phyloP scores from a whole-genome alignment of 2,113 vertebrate species.

The Polypterus senegalus region DNA sequence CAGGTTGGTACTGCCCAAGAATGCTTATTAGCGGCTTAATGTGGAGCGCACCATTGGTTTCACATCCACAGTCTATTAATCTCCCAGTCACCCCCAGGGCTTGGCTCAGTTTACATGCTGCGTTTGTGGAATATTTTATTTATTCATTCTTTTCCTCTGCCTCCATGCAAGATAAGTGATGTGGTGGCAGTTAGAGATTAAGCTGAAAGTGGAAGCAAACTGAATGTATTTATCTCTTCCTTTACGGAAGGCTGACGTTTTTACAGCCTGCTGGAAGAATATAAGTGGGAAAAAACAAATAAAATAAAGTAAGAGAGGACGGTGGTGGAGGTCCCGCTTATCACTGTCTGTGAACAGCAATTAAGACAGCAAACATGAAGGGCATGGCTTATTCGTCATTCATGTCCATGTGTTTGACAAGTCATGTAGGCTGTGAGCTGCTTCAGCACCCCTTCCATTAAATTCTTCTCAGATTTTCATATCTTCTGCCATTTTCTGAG shows the following conservation, averaged over 20 bases:
- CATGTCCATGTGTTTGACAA: too few species aligned
- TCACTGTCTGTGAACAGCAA: too few species aligned
- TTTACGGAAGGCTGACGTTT: background rate
- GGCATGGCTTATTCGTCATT: too few species aligned
- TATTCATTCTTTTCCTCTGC: conserved; percentile 7
- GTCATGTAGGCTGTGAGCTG: too few species aligned
- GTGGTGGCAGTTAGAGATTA: conserved; percentile 4
- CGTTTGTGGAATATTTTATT: conserved; percentile 13
- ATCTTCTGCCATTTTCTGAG: too few species aligned
- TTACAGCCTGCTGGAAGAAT: too few species aligned
- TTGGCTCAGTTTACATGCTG: conserved; percentile 7
- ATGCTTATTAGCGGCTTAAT: conserved; percentile 19
- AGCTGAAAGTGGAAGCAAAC: conserved; percentile 2
- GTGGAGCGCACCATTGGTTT: conserved; percentile 6
- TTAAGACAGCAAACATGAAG: too few species aligned
- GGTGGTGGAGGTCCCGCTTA: too few species aligned
- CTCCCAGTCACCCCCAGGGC: conserved; percentile 10
- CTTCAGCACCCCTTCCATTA: too few species aligned
- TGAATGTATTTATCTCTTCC: background rate
- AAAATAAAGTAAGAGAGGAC: too few species aligned
- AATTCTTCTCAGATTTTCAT: too few species aligned
- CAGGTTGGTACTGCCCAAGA: background rate
- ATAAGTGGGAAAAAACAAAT: too few species aligned
- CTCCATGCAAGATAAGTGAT: conserved; percentile 6
- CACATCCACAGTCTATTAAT: conserved; percentile 13